A percentile compares a stretch with the other conserved stretches of the same genome.
Evolutionary conservation across 2,888 invertebrate genomes (phyloP).

Genomic region (Drosophila meridionalis): DNA sequence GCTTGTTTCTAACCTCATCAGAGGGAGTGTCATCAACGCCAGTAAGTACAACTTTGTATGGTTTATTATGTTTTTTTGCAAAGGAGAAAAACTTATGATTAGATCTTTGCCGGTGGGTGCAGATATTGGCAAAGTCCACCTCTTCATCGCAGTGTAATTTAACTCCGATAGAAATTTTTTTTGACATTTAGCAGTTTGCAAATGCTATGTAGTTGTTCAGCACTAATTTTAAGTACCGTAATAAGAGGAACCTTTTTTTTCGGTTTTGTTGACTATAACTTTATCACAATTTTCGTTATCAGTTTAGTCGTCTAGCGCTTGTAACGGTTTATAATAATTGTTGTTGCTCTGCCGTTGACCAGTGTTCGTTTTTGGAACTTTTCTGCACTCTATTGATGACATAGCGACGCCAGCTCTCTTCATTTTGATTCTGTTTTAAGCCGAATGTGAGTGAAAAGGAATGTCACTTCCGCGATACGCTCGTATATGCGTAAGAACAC

Average conservation of each 20-base stretch:
- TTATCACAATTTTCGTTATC: neutral
- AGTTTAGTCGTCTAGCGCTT: neutral
- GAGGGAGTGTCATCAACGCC: neutral
- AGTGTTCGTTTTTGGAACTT: neutral
- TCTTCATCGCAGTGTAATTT: neutral
- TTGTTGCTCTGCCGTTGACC: conserved; percentile 1
- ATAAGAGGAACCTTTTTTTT: neutral
- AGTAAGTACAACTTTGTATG: neutral
- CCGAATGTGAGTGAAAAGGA: neutral
- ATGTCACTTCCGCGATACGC: neutral
- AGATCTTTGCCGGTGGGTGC: neutral
- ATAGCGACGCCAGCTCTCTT: conserved; percentile 1
- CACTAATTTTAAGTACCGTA: neutral
- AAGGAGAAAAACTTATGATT: neutral
- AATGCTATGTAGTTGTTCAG: neutral
- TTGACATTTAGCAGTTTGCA: neutral
- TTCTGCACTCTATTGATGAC: neutral
- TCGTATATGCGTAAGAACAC: no score
- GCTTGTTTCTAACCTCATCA: neutral
- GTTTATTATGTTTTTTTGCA: neutral
- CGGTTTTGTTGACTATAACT: neutral
- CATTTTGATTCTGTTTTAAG: conserved; percentile 1
- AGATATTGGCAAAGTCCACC: neutral
- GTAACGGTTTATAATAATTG: neutral
- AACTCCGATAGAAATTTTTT: neutral